Percentiles rank a stretch among this genome's conserved stretches.
Conservation (phyloP, 2,113 vertebrate species). For the Salvelinus sp. region DNA sequence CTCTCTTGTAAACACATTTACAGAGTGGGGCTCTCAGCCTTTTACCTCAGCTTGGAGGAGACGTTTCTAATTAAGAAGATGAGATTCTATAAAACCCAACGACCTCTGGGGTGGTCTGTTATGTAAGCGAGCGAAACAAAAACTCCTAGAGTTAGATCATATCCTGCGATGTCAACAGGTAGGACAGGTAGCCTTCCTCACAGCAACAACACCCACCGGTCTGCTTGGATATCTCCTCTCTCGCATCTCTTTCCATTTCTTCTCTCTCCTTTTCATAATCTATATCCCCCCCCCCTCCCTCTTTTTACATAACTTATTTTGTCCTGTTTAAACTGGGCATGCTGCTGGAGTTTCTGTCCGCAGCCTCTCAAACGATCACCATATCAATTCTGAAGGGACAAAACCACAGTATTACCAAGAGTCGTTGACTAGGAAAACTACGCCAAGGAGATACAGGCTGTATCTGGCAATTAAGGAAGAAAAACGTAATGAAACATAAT, state of each 20-base stretch:
- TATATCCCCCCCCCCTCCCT: conserved; percentile 23
- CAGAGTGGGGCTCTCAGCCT: background rate
- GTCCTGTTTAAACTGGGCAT: conserved; percentile 65
- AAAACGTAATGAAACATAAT: background rate
- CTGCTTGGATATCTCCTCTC: too few relatives aligned
- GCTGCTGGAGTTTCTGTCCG: conserved; percentile 63
- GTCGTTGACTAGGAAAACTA: background rate
- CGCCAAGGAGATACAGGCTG: background rate
- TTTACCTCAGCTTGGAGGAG: background rate
- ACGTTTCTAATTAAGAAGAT: background rate
- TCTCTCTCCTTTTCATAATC: conserved; percentile 21
- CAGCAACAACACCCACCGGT: background rate
- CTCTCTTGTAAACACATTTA: background rate
- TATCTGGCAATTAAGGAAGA: conserved; percentile 26
- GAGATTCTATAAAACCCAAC: background rate
- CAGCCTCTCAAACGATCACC: conserved; percentile 56
- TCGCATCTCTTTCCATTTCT: background rate
- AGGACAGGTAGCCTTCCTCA: background rate
- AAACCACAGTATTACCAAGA: conserved; percentile 32
- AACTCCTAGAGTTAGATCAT: background rate
- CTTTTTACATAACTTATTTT: conserved; percentile 65
- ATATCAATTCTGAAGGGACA: conserved; percentile 65
- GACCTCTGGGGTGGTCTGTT: background rate
- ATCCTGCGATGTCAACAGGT: background rate
- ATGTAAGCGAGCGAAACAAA: background rate